A percentile compares a stretch with the other conserved stretches of the same genome.
phyloP scores from a whole-genome alignment of 2,113 vertebrate species.

The Erpornis zantholeuca region DNA sequence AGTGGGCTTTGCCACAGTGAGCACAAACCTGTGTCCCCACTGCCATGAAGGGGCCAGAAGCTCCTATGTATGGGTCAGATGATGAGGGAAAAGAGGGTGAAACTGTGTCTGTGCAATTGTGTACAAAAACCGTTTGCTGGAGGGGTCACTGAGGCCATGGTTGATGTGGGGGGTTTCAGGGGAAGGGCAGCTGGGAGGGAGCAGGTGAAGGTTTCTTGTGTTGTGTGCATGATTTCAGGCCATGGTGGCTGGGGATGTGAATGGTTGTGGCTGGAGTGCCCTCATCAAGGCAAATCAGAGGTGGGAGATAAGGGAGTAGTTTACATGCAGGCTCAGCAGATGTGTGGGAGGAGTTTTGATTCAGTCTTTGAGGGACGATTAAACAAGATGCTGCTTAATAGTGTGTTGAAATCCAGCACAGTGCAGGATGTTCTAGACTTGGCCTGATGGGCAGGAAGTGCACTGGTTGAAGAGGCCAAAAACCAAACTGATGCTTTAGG shows the following conservation, averaged over 20 bases:
- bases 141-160: not conserved
- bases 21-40: not conserved
- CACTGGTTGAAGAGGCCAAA: not conserved
- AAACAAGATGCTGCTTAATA: not conserved
- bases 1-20: not conserved
- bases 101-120: not conserved
- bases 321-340: not conserved
- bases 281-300: not conserved
- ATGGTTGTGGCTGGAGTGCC: not conserved
- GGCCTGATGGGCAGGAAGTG: not conserved
- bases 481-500: not conserved
- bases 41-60: not conserved
- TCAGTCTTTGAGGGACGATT: not conserved
- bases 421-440: not conserved
- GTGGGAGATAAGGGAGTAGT: not conserved
- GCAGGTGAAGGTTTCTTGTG: not conserved
- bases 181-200: not conserved
- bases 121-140: not conserved
- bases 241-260: not conserved
- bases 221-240: not conserved
- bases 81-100: accelerated
- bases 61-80: accelerated
- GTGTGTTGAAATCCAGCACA: not conserved
- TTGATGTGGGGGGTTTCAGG: not conserved
- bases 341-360: not conserved